Conservation (phyloP, 2,888 invertebrate genomes). For the Petrolisthes cinctipes region DNA sequence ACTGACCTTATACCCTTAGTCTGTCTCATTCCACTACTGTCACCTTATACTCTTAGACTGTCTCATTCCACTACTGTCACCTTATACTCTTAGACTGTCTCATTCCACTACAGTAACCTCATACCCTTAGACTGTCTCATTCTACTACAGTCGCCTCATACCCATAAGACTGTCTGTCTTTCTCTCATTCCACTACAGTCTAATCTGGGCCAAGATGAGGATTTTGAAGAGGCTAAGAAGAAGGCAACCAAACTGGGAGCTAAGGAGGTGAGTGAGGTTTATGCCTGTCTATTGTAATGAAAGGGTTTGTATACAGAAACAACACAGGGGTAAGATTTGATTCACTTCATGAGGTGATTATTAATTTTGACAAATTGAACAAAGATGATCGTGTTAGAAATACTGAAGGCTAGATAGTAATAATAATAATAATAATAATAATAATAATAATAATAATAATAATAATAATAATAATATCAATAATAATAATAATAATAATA, state of each 20-base stretch:
- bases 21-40: background rate
- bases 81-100: background rate
- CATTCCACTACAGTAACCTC: background rate
- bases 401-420: no score
- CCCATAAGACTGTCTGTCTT: background rate
- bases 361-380: no score
- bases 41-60: background rate
- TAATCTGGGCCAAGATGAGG: constrained; percentile 86
- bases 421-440: no score
- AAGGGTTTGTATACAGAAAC: background rate
- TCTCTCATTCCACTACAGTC: constrained; percentile 72
- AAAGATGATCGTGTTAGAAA: no score
- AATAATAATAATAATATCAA: no score
- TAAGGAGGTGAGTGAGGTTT: constrained; percentile 74
- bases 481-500: no score
- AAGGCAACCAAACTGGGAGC: constrained; percentile 84
- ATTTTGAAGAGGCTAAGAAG: constrained; percentile 79
- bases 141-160: background rate
- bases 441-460: no score
- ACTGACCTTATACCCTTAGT: background rate
- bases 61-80: background rate
- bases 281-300: background rate
- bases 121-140: background rate
- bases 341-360: no score
- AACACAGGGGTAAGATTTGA: no score